Evolutionary conservation across 2,113 vertebrate species (phyloP).

Genomic region (Anser brachyrhynchus): DNA sequence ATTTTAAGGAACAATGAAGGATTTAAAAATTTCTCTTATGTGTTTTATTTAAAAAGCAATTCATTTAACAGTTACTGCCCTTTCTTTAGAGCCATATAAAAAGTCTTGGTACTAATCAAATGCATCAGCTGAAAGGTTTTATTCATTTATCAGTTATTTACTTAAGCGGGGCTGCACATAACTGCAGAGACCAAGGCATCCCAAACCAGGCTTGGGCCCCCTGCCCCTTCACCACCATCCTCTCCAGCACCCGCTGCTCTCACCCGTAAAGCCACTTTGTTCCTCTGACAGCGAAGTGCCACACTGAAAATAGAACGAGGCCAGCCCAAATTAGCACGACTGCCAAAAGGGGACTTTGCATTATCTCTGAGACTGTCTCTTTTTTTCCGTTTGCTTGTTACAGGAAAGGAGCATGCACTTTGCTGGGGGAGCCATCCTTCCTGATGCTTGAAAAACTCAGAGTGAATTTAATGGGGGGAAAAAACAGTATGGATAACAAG

Average conservation of each 20-base stretch:
- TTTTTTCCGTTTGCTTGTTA: too few species aligned
- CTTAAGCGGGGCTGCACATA: not conserved
- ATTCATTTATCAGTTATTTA: constrained; percentile 42
- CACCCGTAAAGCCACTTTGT: not conserved
- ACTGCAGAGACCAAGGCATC: not conserved
- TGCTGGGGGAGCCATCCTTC: not conserved
- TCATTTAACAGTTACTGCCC: constrained; percentile 35
- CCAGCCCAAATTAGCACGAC: not conserved
- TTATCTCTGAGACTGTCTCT: not conserved
- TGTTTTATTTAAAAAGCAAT: constrained; percentile 67
- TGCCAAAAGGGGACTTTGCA: not conserved
- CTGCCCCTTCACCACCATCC: not conserved
- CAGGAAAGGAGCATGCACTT: not conserved
- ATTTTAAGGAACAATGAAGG: constrained; percentile 56
- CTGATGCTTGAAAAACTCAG: not conserved
- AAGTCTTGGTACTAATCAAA: not conserved
- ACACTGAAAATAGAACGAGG: not conserved
- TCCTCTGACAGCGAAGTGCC: not conserved
- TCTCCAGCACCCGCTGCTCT: not conserved
- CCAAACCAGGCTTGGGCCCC: not conserved
- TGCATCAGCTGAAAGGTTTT: not conserved
- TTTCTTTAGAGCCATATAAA: not conserved
- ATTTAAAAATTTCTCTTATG: constrained; percentile 63
- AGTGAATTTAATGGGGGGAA: not conserved
- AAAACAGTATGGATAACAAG: not conserved